Evolutionary conservation across 2,888 invertebrate genomes (phyloP), one percentile per base, ranked within the genome.

Genomic region (Teinopalpus imperialis): DNA sequence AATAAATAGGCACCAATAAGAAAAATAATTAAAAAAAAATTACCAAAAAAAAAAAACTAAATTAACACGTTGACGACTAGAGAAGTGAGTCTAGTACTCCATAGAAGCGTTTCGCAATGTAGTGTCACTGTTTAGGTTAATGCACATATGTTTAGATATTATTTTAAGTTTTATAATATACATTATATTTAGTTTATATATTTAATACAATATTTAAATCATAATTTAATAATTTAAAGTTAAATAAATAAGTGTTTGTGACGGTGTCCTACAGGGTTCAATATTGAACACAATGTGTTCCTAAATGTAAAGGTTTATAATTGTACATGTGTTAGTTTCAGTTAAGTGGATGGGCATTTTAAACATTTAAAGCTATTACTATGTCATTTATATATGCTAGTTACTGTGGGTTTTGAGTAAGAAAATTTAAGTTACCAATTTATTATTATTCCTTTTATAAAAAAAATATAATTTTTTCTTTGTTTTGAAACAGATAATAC

Each of bases 331-430:
- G 39, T 39, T 26, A 13, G 26, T 37, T 27, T 14, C 12, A 23
- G 79, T 68, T 75, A 79, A 69, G 78, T 45, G 44, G 73, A 63
- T 70, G 76, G 71, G 68, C 63, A 72, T 70, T 69, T 68, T 67
- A 69, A 80, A 88, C 87, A 88, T 85, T 86, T 86, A 88, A 87
- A 88, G 87, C 88, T 88, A 83, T 76, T 61, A 57, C 68, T 70
- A 72, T 64, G 57, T 59, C 27, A 29, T 9, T 20, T 57, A 54
- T 54, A 59, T 66, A 61, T 63, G 51, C 37, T 53, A 53, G 52
- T 49, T 56, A 54, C 34, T 53, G 48, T 63, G 61, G 66, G 71
- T 73, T 76, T 72, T 80, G 83, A 85, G 82, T 80, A 72, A 71
- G 69, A 66, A 58, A 21, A 18, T 30, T 6, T 6, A 6, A 29